Evolutionary conservation across 2,113 vertebrate genomes (phyloP).

Genomic region (Datnioides undecimradiatus): DNA sequence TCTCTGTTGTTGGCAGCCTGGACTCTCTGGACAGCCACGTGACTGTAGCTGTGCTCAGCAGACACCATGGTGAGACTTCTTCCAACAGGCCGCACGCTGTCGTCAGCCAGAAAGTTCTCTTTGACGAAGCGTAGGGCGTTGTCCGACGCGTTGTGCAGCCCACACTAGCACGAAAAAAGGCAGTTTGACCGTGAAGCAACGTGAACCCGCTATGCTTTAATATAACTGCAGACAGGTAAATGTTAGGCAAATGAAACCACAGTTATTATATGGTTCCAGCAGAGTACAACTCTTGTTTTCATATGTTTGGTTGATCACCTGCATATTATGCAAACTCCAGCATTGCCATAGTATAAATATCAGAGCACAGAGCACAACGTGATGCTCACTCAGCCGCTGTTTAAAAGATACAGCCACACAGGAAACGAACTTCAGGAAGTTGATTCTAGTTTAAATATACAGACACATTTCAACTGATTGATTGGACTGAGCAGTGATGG

Average conservation of each 20-base stretch:
- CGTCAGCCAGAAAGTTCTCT: slow-evolving; percentile 85
- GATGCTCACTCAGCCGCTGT: too few relatives aligned
- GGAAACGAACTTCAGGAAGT: too few relatives aligned
- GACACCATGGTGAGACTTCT: slow-evolving; percentile 75
- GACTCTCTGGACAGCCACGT: slow-evolving; percentile 78
- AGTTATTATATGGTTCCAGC: neutral
- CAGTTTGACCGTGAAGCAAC: neutral
- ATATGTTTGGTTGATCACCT: too few relatives aligned
- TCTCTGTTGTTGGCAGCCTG: slow-evolving; percentile 51
- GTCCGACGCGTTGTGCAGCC: slow-evolving; percentile 84
- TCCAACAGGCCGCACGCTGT: slow-evolving; percentile 68
- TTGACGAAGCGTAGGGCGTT: slow-evolving; percentile 84
- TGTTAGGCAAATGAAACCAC: neutral
- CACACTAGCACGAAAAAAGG: slow-evolving; percentile 71
- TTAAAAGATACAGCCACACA: too few relatives aligned
- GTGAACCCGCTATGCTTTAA: neutral
- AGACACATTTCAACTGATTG: too few relatives aligned
- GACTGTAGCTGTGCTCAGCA: slow-evolving; percentile 77
- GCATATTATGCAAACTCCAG: too few relatives aligned
- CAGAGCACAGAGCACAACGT: too few relatives aligned
- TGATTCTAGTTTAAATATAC: too few relatives aligned
- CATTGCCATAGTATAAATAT: too few relatives aligned
- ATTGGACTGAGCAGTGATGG: too few relatives aligned
- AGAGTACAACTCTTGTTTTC: too few relatives aligned
- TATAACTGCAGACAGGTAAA: neutral